These are phyloP conservation scores for Mnemiopsis leidyi DNA, from an alignment of 37 sponge, comb jelly and placozoan species.

Conservation along the genomic window DNA sequence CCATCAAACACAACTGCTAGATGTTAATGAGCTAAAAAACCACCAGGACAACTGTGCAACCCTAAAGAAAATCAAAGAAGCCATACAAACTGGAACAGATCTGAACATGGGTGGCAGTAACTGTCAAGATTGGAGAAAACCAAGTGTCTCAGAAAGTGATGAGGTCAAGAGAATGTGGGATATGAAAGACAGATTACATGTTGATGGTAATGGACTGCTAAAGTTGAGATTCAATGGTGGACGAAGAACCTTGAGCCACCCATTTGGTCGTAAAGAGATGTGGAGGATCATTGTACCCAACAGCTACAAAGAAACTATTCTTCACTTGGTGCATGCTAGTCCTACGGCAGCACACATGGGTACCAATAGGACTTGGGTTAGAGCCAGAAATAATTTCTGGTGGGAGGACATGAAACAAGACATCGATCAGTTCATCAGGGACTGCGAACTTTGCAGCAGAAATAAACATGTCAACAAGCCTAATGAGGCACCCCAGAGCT, in stretches of 20 bases:
- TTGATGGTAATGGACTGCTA: not conserved
- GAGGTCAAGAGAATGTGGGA: not conserved
- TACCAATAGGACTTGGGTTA: not conserved
- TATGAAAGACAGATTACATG: not conserved
- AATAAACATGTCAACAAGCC: not conserved
- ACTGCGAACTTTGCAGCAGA: not conserved
- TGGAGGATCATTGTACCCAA: not conserved
- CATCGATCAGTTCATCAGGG: not conserved
- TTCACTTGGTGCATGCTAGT: not conserved
- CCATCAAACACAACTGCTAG: not conserved
- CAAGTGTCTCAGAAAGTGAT: not conserved
- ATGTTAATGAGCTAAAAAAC: not conserved
- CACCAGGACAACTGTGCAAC: not conserved
- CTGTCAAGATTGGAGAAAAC: not conserved
- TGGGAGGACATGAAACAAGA: not conserved
- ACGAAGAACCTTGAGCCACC: not conserved
- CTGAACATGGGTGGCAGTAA: not conserved
- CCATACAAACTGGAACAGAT: not conserved
- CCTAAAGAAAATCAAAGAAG: not conserved
- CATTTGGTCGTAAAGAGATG: not conserved
- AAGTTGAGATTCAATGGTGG: slow-evolving; percentile 14
- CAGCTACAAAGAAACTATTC: not conserved
- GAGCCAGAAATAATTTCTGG: slow-evolving; percentile 19
- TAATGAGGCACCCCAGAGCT: not conserved
- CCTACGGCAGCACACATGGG: slow-evolving; percentile 7